Base-by-base conservation (phyloP, 2,113 vertebrate genomes). In the Catharus minimus region DNA sequence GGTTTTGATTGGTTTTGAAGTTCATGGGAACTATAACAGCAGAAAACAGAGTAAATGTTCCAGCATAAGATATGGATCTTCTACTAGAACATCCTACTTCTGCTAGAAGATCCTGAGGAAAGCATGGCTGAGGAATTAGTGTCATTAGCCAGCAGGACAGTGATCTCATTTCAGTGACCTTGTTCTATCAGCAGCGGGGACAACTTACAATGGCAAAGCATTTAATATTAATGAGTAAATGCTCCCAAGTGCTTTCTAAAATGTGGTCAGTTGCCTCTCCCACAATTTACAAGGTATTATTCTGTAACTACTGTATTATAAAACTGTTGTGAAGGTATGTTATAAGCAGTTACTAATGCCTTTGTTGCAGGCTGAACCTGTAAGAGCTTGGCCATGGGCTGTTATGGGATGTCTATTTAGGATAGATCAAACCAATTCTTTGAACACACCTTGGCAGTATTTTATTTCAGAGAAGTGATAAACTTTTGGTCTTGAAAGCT, bases 211-310 rank as follows among this genome's bases (percentile, higher is more conserved):
- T 6, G 27, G 36, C 39, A 93, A 86, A 81, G 38, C 23, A 66
- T 69, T 86, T 77, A 75, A 65, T 39, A 75, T 67, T n/a, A 68
- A 24, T 16, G 82, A 5, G 12, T 64, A 80, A 92, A 90, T 0
- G 5, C 56, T 32, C 33, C 56, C 43, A 93, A 90, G 85, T 95
- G 92, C 81, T 85, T 90, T 82, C 66, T 78, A 82, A 86, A 78
- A 72, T 53, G 53, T 50, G 49, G 49, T 38, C 65, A 90, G 53
- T 27, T 93, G 49, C 28, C 12, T 18, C 55, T 66, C 15, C 10
- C 4, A 11, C 28, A 28, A 4, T 41, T 81, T 33, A 75, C 20
- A 89, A 30, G 15, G 44, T 39, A 56, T 81, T 64, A 69, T 74
- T 90, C 73, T 67, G 60, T 52, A 80, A 61, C 46, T 47, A 44